Percentiles rank a stretch among this genome's conserved stretches.
Conservation (phyloP, 2,888 invertebrate species). For the Nipponacmea schrenckii region DNA sequence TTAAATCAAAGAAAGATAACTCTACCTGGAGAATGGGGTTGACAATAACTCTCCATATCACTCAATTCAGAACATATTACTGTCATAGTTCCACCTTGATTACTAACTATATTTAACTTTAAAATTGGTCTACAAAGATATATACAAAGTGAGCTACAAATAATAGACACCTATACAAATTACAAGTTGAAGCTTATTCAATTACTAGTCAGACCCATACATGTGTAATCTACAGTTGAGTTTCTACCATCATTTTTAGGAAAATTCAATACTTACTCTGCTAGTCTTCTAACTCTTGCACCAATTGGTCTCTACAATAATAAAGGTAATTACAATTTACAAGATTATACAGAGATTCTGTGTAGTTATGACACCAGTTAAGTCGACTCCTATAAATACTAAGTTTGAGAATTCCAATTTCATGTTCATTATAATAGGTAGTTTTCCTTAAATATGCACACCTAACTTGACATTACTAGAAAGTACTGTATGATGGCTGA, state of each 20-base stretch:
- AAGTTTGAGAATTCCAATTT: too few relatives aligned
- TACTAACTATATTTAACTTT: conserved; percentile 49
- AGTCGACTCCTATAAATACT: too few relatives aligned
- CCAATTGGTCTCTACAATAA: conserved; percentile 68
- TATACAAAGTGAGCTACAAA: background rate
- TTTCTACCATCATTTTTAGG: too few relatives aligned
- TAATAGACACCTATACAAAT: background rate
- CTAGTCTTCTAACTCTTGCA: conserved; percentile 66
- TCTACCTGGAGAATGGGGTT: conserved; percentile 65
- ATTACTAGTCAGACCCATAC: too few relatives aligned
- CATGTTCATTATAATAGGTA: too few relatives aligned
- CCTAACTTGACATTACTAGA: too few relatives aligned
- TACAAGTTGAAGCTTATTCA: background rate
- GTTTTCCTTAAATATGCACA: too few relatives aligned
- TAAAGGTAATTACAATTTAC: conserved; percentile 7
- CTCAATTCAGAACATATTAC: conserved; percentile 54
- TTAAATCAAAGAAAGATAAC: too few relatives aligned
- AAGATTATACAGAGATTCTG: background rate
- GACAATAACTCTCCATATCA: conserved; percentile 67
- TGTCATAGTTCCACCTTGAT: conserved; percentile 42
- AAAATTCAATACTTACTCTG: conserved; percentile 53
- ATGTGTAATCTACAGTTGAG: too few relatives aligned
- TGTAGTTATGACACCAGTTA: background rate
- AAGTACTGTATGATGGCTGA: too few relatives aligned
- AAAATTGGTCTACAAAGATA: conserved; percentile 49